Percentiles rank a stretch among this genome's conserved stretches.
phyloP scores from a whole-genome alignment of 2,797 vertebrate genomes.

The Urophycis tenuis region DNA sequence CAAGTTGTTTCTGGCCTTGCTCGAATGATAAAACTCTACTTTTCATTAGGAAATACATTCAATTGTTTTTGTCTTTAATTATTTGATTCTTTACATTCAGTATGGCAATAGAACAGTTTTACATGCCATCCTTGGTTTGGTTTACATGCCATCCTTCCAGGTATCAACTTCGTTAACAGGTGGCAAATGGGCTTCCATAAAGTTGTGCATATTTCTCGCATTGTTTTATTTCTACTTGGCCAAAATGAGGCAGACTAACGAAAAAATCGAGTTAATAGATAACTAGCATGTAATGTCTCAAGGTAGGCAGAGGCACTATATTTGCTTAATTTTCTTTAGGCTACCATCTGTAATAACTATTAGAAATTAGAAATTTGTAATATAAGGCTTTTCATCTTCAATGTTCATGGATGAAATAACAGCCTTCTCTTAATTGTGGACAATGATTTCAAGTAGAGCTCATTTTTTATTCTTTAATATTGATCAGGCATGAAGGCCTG shows the following conservation, averaged over 20 bases:
- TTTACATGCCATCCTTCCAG: neutral
- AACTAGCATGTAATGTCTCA: neutral
- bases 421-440: neutral
- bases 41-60: neutral
- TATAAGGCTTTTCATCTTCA: neutral
- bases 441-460: neutral
- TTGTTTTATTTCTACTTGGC: neutral
- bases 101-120: neutral
- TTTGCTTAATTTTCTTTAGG: neutral
- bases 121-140: neutral
- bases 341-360: neutral
- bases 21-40: neutral
- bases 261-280: neutral
- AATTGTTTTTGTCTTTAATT: neutral
- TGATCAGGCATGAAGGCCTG: too few relatives aligned
- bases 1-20: too few relatives aligned
- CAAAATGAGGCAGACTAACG: neutral
- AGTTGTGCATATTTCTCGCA: neutral
- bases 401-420: neutral
- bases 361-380: neutral
- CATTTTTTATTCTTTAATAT: too few relatives aligned
- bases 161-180: neutral
- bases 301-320: too few relatives aligned
- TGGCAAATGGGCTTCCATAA: neutral
- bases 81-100: neutral